These are phyloP conservation scores for Stegana nigrithorax DNA, from an alignment of 2,888 invertebrate genomes.

Conservation along the genomic window DNA sequence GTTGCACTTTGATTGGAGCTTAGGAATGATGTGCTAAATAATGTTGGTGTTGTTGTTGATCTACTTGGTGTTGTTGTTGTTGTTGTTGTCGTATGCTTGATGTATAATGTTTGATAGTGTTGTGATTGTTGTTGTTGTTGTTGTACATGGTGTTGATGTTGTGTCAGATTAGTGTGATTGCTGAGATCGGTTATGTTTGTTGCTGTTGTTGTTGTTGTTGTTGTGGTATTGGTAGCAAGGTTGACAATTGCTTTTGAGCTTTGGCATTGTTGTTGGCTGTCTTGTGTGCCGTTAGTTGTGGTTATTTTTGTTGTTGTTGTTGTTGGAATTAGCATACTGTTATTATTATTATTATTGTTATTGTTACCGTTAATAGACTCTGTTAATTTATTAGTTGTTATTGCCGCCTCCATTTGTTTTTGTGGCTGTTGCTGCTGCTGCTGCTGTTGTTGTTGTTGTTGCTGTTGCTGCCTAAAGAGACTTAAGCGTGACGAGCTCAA, in stretches of 20 bases:
- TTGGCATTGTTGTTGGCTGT: constrained; percentile 4
- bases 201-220: constrained; percentile 32
- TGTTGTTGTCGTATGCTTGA: constrained; percentile 39
- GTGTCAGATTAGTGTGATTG: constrained; percentile 30
- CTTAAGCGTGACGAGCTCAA: constrained; percentile 65
- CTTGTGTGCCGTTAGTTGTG: constrained; percentile 8
- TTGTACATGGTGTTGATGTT: constrained; percentile 17
- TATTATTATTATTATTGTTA: constrained; percentile 10
- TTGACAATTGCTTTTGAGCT: too few relatives aligned
- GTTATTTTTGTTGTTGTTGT: constrained; percentile 20
- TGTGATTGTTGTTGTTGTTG: constrained; percentile 36
- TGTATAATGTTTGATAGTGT: constrained; percentile 47
- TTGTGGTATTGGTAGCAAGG: constrained; percentile 12
- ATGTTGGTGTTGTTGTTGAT: constrained; percentile 40
- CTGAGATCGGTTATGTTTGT: constrained; percentile 34
- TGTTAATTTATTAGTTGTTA: constrained; percentile 15
- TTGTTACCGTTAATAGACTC: constrained; percentile 27
- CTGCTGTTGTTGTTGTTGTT: constrained; percentile 13
- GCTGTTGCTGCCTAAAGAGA: constrained; percentile 59
- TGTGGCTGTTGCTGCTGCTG: not conserved
- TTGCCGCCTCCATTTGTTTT: not conserved
- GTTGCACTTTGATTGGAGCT: too few relatives aligned
- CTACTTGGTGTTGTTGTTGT: constrained; percentile 46
- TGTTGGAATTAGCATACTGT: too few relatives aligned
- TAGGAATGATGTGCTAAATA: constrained; percentile 12